Percentiles rank a stretch among this genome's conserved stretches.
phyloP scores from a whole-genome alignment of 2,797 vertebrate genomes.

The Salarias fasciatus region DNA sequence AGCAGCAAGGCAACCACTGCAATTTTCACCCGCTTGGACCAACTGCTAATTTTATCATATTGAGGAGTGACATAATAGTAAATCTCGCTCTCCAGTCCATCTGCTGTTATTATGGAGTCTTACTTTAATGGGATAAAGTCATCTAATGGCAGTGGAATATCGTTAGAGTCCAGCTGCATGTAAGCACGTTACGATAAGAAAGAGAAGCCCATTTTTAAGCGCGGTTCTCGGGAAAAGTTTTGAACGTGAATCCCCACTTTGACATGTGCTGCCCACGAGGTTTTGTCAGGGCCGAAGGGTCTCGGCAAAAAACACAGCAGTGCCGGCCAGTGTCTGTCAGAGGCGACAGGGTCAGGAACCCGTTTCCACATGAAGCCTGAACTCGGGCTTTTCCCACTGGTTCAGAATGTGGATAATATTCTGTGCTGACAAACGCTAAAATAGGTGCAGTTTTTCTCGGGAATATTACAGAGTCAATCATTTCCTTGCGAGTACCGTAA shows the following conservation, averaged over 20 bases:
- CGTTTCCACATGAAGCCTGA: no score
- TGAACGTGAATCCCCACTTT: slow-evolving; percentile 9
- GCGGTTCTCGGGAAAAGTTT: neutral
- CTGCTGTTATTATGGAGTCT: neutral
- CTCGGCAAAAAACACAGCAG: slow-evolving; percentile 13
- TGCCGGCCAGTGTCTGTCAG: slow-evolving; percentile 16
- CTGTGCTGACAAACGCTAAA: no score
- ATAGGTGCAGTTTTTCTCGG: neutral
- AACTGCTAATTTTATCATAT: slow-evolving; percentile 35
- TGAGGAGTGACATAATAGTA: slow-evolving; percentile 3
- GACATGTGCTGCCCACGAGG: slow-evolving; percentile 6
- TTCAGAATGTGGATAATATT: no score
- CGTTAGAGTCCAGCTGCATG: neutral
- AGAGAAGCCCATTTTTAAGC: neutral
- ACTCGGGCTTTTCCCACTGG: no score
- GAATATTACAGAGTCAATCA: neutral
- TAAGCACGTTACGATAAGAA: neutral
- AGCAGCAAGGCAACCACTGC: slow-evolving; percentile 39
- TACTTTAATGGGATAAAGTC: neutral
- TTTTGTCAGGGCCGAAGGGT: slow-evolving; percentile 18
- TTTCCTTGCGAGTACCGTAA: neutral
- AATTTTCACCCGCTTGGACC: slow-evolving; percentile 41
- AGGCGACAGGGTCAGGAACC: slow-evolving; percentile 39
- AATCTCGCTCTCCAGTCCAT: slow-evolving; percentile 5
- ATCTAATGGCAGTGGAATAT: neutral